A percentile compares a stretch with the other conserved stretches of the same genome.
phyloP scores from a whole-genome alignment of 2,888 invertebrate species.

The Lepetodrilus schrolli region DNA sequence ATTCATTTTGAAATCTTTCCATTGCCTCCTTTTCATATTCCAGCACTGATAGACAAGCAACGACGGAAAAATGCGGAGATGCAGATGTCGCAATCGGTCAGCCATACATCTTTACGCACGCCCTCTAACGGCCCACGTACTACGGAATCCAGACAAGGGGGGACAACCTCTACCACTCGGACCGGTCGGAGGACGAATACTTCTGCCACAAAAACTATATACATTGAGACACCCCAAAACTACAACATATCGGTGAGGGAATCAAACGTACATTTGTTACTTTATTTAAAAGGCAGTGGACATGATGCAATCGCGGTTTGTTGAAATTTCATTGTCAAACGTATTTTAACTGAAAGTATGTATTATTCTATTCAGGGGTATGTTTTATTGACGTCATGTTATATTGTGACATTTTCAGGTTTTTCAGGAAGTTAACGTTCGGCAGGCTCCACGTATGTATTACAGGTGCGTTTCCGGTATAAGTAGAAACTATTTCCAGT shows the following conservation, averaged over 20 bases:
- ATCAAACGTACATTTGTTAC: no score
- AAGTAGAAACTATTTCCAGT: not conserved
- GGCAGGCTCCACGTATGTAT: slow-evolving; percentile 68
- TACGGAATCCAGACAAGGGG: slow-evolving; percentile 19
- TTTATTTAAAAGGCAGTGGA: not conserved
- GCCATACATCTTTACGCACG: slow-evolving; percentile 36
- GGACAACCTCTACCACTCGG: slow-evolving; percentile 28
- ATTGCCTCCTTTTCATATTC: no score
- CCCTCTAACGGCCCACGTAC: slow-evolving; percentile 30
- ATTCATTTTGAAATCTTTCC: no score
- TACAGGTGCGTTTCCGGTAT: slow-evolving; percentile 64
- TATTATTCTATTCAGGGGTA: no score
- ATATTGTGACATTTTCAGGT: slow-evolving; percentile 48
- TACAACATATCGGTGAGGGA: not conserved
- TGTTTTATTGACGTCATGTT: no score
- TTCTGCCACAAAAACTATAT: slow-evolving; percentile 45
- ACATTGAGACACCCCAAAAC: slow-evolving; percentile 53
- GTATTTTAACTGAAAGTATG: not conserved
- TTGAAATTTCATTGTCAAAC: not conserved
- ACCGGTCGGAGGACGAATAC: slow-evolving; percentile 34
- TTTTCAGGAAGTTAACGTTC: slow-evolving; percentile 62
- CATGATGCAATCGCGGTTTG: not conserved
- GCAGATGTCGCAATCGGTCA: slow-evolving; percentile 39
- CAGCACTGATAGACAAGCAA: slow-evolving; percentile 8
- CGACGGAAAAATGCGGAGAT: slow-evolving; percentile 38